Percentiles rank a stretch among this genome's conserved stretches.
Evolutionary conservation across 2,888 invertebrate species (phyloP).

Genomic region (Cheilosia variabilis): DNA sequence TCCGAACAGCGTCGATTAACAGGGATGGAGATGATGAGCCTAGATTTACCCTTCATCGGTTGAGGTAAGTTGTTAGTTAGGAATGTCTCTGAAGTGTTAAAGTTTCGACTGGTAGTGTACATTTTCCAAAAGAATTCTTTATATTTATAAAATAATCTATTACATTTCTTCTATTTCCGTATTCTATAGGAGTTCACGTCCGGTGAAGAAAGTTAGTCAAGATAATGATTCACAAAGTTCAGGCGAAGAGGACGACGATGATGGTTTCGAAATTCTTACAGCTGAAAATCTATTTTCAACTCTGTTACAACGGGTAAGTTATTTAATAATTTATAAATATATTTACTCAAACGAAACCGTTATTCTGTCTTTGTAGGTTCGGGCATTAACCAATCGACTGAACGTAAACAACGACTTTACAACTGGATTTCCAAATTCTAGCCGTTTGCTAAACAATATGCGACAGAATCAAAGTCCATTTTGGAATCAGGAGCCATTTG

Average conservation of each 20-base stretch:
- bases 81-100: too few species aligned
- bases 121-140: too few species aligned
- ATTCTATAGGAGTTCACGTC: constrained; percentile 87
- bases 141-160: too few species aligned
- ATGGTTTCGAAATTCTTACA: constrained; percentile 95
- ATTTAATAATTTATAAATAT: constrained; percentile 4
- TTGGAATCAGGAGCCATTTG: constrained; percentile 83
- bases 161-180: not conserved
- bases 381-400: constrained; percentile 92
- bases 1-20: constrained; percentile 86
- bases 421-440: constrained; percentile 87
- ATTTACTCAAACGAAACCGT: not conserved
- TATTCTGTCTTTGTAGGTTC: constrained; percentile 85
- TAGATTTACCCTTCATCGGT: constrained; percentile 86
- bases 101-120: not conserved
- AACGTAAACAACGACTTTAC: constrained; percentile 91
- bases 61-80: constrained; percentile 84
- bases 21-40: constrained; percentile 86
- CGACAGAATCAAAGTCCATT: constrained; percentile 83
- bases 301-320: constrained; percentile 90
- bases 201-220: constrained; percentile 86
- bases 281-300: constrained; percentile 96
- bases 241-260: constrained; percentile 94
- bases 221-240: constrained; percentile 93
- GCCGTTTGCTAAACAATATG: constrained; percentile 86